Evolutionary conservation across 2,888 invertebrate species (phyloP), one percentile per base, ranked within the genome.

Genomic region (Resseliella maxima): DNA sequence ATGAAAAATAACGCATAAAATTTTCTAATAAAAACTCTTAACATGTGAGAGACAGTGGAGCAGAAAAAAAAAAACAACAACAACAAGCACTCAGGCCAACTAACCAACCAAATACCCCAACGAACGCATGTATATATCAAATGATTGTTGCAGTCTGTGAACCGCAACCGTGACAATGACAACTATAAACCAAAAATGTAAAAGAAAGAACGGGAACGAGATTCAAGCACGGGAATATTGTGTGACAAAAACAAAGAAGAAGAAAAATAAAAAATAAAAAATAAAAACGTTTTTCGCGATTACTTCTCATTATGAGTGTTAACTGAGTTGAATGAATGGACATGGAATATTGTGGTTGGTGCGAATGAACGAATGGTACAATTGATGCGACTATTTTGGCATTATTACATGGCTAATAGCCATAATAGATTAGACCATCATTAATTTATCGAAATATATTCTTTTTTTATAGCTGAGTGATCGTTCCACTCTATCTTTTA

Each of bases 341-440:
- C n/a, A 50, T 21, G 50, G 18, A 50, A 50, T 21, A 12, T 50
- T 50, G 8, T 50, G 46, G 8, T 50, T 50, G 18, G 46, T 50
- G 46, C 46, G 18, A 41, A 50, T 18, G 46, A 50, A 50, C 41
- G 41, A 18, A n/a, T n/a, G 12, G 72, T 72, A 31, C 72, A 72
- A 72, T 72, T 41, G 83, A 83, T n/a, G 38, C 6, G 83, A 41
- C 38, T n/a, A n/a, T 83, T 41, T 83, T 83, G 38, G 24, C 24
- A 38, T 24, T 24, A 41, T 83, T 38, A 83, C 83, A 83, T 41
- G 38, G 24, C 83, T 41, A 21, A 41, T 41, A 83, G 38, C n/a
- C 83, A 38, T 83, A 83, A 83, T 24, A 83, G 38, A 38, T 38
- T 41, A 38, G n/a, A 83, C 41, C 83, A 38, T 83, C 83, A 83